Evolutionary conservation across 2,888 invertebrate genomes (phyloP), one percentile per base, ranked within the genome.

Genomic region (Rhamphomyia laevipes): DNA sequence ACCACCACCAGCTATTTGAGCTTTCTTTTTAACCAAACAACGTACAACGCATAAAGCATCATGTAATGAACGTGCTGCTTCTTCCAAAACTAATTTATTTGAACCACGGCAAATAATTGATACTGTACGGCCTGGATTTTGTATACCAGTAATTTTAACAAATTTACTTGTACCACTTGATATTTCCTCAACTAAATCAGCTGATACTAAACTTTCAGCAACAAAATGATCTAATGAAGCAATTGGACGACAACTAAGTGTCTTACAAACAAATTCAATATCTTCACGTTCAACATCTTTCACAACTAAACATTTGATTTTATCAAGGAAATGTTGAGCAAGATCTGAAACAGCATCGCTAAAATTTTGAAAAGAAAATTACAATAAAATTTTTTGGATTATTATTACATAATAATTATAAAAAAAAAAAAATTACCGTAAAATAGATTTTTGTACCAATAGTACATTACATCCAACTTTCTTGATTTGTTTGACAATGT

Each of bases 251-350:
- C 95, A 95, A 21, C 86, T 86, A 23, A 96, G 73, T 7, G 91
- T 90, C 76, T 94, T 96, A 73, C 94, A 95, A 17, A 99, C 84
- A 70, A 95, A 97, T 63, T 97, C 93, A 58, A 99, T 89, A 62
- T 99, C 97, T 68, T 97, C 97, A 47, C 99, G 81, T 70, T 99
- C 99, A 49, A 99, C 81, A 65, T 99, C 97, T 70, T 94, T 96
- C 46, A 99, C 82, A 2, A 97, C 96, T 85, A 99, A 86, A 48
- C 95, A 93, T 71, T 99, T 99, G 68, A 97, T 92, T 75, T 99
- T 99, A 65, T 96, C 95, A 58, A 99, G 75, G 74, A 97, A 99
- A 68, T 99, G 99, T 58, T 97, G 78, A 1, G 97, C 97, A 61
- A 99, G 74, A 70, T 99, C 97, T 57, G 90, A 95, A 17, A 99